Percentiles rank a stretch among this genome's conserved stretches.
phyloP scores from a whole-genome alignment of 2,797 vertebrate genomes.

The Pseudocheirus occidentalis region DNA sequence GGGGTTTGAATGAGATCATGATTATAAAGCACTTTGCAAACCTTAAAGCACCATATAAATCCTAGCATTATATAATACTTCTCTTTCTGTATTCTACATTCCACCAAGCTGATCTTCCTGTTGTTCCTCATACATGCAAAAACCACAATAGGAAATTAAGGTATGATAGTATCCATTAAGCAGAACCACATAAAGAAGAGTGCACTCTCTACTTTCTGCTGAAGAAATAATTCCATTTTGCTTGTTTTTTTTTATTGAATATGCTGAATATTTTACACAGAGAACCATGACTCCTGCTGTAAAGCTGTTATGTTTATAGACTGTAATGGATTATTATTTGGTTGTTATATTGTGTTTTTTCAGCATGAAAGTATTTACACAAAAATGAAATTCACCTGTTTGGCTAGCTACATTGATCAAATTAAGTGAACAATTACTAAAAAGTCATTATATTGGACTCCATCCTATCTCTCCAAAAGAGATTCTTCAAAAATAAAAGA shows the following conservation, averaged over 20 bases:
- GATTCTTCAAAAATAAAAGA: background rate
- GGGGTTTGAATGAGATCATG: background rate
- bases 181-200: background rate
- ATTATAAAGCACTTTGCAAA: background rate
- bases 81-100: background rate
- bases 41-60: background rate
- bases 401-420: background rate
- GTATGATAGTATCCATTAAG: background rate
- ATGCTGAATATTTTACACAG: background rate
- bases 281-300: background rate
- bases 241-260: background rate
- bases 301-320: background rate
- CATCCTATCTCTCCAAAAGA: background rate
- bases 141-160: background rate
- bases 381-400: background rate
- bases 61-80: background rate
- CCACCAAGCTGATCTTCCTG: background rate
- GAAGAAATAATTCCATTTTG: background rate
- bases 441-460: background rate
- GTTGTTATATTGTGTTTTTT: background rate
- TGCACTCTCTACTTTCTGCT: background rate
- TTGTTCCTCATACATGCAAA: background rate
- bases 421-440: background rate
- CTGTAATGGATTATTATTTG: background rate
- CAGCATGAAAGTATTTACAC: background rate